Evolutionary conservation across 2,888 invertebrate species (phyloP).

Genomic region (Chesias legatella): DNA sequence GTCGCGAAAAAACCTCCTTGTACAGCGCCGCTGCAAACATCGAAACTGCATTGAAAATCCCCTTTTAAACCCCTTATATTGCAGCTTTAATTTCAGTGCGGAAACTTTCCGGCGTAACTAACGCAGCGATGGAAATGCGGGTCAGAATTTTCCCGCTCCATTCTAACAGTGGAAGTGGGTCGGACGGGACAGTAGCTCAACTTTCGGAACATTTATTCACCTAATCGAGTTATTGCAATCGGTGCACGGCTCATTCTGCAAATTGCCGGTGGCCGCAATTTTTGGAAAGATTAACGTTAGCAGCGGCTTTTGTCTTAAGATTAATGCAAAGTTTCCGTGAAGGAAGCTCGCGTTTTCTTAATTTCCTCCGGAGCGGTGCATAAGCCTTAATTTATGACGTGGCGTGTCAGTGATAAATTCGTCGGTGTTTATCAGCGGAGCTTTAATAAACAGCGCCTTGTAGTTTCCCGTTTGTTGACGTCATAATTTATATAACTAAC

Average conservation of each 20-base stretch:
- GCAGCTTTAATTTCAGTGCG: conserved; percentile 54
- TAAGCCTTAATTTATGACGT: conserved; percentile 58
- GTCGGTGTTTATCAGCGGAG: conserved; percentile 52
- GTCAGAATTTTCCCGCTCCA: conserved; percentile 46
- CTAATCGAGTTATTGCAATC: conserved; percentile 77
- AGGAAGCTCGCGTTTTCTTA: conserved; percentile 52
- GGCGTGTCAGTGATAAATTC: conserved; percentile 58
- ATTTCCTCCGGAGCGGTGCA: conserved; percentile 54
- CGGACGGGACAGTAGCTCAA: conserved; percentile 62
- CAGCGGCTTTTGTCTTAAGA: conserved; percentile 36
- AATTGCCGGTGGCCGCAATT: conserved; percentile 55
- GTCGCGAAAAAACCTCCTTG: conserved; percentile 58
- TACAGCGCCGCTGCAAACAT: conserved; percentile 50
- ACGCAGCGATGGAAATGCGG: conserved; percentile 59
- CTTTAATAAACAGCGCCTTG: conserved; percentile 50
- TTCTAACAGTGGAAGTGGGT: conserved; percentile 44
- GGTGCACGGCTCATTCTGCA: conserved; percentile 70
- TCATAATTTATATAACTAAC: conserved; percentile 64
- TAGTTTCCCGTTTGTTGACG: conserved; percentile 45
- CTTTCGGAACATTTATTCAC: conserved; percentile 75
- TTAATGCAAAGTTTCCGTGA: conserved; percentile 48
- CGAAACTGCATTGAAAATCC: conserved; percentile 48
- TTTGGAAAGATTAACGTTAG: conserved; percentile 42
- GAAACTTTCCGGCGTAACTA: conserved; percentile 47
- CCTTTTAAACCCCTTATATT: conserved; percentile 56